phyloP scores from a whole-genome alignment of 2,888 invertebrate species.

The Tipula lateralis region DNA sequence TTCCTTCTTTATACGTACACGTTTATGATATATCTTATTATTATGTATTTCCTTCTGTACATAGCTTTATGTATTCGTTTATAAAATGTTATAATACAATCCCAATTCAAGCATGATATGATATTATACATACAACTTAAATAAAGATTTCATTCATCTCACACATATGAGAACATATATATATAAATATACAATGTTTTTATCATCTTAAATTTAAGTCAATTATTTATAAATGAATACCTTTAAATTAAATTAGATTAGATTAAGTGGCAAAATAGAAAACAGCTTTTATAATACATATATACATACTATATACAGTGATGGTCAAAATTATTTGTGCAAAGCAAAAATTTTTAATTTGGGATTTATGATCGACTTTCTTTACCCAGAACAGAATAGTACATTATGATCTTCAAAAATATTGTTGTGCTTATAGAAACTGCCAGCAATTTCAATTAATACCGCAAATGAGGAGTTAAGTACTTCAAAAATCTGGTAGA shows the following conservation, averaged over 20 bases:
- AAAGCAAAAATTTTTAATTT: no score
- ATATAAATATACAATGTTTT: not conserved
- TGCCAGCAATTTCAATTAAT: no score
- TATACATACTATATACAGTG: no score
- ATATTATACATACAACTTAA: not conserved
- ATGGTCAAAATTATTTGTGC: no score
- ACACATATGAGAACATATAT: not conserved
- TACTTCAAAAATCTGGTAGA: no score
- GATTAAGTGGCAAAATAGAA: not conserved
- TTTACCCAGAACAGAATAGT: no score
- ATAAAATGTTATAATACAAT: not conserved
- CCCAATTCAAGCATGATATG: not conserved
- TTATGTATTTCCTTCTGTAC: not conserved
- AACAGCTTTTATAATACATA: not conserved
- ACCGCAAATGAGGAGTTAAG: no score
- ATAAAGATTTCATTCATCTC: not conserved
- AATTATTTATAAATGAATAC: not conserved
- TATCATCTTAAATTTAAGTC: conserved; percentile 2
- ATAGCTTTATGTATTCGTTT: not conserved
- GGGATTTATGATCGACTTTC: no score
- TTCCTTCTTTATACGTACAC: no score
- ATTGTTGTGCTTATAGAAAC: no score
- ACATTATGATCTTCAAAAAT: no score
- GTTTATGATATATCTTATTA: no score
- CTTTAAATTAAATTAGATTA: not conserved